Evolutionary conservation across 1,140 invertebrate genomes (phyloP).

Genomic region (Lineus longissimus): DNA sequence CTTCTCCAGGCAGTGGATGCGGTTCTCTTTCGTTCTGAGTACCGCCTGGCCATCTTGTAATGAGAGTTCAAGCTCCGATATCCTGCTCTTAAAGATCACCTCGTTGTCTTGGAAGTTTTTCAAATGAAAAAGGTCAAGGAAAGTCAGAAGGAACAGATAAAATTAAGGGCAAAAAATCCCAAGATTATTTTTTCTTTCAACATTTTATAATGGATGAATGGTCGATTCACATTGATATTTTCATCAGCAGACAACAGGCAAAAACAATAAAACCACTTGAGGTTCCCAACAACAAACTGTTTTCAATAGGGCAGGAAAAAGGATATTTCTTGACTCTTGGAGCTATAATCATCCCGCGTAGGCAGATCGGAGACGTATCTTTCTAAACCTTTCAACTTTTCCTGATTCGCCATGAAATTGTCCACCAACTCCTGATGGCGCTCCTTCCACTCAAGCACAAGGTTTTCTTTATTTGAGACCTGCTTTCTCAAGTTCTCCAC

Average conservation of each 20-base stretch:
- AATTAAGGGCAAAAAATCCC: too few relatives aligned
- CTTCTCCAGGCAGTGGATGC: slow-evolving; percentile 29
- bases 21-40: slow-evolving; percentile 29
- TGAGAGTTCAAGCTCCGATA: slow-evolving; percentile 31
- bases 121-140: slow-evolving; percentile 17
- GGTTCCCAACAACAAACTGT: too few relatives aligned
- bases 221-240: too few relatives aligned
- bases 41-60: slow-evolving; percentile 28
- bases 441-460: slow-evolving; percentile 29
- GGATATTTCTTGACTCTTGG: slow-evolving; percentile 41
- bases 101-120: slow-evolving; percentile 21
- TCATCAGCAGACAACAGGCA: too few relatives aligned
- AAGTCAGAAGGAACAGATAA: too few relatives aligned
- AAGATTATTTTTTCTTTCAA: too few relatives aligned
- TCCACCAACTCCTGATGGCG: slow-evolving; percentile 32
- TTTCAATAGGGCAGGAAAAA: slow-evolving; percentile 17
- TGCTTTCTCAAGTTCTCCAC: slow-evolving; percentile 12
- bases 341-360: slow-evolving; percentile 36
- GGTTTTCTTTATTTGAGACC: slow-evolving; percentile 29
- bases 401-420: slow-evolving; percentile 28
- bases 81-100: slow-evolving; percentile 16
- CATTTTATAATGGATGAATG: too few relatives aligned
- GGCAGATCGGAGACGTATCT: slow-evolving; percentile 39
- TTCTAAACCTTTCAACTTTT: slow-evolving; percentile 39
- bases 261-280: too few relatives aligned